Base-by-base conservation (phyloP, 2,113 vertebrate genomes). In the Nematolebias whitei region DNA sequence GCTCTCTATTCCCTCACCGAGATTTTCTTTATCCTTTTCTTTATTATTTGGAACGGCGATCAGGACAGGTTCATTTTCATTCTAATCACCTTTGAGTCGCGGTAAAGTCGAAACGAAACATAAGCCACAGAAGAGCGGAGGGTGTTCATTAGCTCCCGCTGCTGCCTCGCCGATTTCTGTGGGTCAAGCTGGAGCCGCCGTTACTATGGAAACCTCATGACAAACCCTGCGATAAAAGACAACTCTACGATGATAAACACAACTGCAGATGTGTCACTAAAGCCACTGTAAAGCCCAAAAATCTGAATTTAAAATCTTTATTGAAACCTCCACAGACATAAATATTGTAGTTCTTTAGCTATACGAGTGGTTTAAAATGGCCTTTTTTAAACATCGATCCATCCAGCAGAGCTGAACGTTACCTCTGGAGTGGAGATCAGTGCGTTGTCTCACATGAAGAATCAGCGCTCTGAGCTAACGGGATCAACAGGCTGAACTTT, bases 131-230 rank as follows among this genome's bases (percentile, higher is more conserved):
- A 22, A 45, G 2, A 22, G 50, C n/a, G 14, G 24, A 41, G 18
- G 18, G 48, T 71, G 61, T 45, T 65, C 5, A 24, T 85, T 63
- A 49, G 26, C 23, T 35, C n/a, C 12, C 5, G 0, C 16, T 41
- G 49, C 50, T 18, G 23, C 49, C 41, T 23, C 59, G 22, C 45
- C 51, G 7, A 22, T 29, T 14, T 39, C 38, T 53, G 35, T 11
- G 15, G 13, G 40, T 70, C 49, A 43, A 48, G 59, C 39, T 60
- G 35, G 32, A 63, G 65, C 39, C 20, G 43, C 22, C 26, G 72
- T 85, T 82, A 44, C 80, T 67, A n/a, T 74, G 76, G 69, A 51
- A 82, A 79, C 85, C 38, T 56, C 1, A 5, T 12, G 47, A 74
- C 12, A 65, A 66, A 52, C 3, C 10, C 6, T 39, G 26, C 39